Evolutionary conservation across 2,797 vertebrate genomes (phyloP).

Genomic region (Alcedo atthis): DNA sequence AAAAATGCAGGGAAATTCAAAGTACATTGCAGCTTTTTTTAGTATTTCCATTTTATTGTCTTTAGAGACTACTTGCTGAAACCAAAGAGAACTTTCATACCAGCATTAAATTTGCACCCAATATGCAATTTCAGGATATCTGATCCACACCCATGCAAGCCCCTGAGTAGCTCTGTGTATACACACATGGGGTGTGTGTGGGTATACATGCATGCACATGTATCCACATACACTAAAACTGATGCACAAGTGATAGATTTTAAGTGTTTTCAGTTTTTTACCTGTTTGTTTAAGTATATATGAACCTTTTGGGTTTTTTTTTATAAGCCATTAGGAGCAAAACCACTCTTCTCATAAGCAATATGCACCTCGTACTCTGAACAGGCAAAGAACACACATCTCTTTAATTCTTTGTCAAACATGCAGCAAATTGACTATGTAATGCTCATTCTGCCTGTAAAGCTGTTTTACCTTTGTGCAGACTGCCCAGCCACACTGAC

Average conservation of each 20-base stretch:
- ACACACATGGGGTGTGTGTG: background rate
- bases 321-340: constrained; percentile 60
- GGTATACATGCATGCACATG: background rate
- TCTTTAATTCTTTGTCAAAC: constrained; percentile 27
- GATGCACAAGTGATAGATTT: constrained; percentile 76
- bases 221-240: constrained; percentile 62
- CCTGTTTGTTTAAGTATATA: constrained; percentile 44
- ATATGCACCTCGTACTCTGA: constrained; percentile 25
- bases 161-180: constrained; percentile 5
- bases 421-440: constrained; percentile 38
- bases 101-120: constrained; percentile 80
- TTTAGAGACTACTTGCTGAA: constrained; percentile 81
- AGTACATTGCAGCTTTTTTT: constrained; percentile 63
- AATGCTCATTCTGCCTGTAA: background rate
- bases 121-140: constrained; percentile 77
- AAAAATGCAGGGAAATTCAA: constrained; percentile 75
- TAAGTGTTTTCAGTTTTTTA: constrained; percentile 34
- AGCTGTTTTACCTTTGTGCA: constrained; percentile 17
- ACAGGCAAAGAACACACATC: constrained; percentile 30
- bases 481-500: background rate
- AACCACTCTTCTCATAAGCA: constrained; percentile 67
- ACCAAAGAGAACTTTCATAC: constrained; percentile 85
- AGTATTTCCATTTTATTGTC: constrained; percentile 64
- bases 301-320: constrained; percentile 41
- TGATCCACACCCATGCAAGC: constrained; percentile 15